Percentiles rank a stretch among this genome's conserved stretches.
Evolutionary conservation across 2,113 vertebrate genomes (phyloP).

Genomic region (Excalfactoria chinensis): DNA sequence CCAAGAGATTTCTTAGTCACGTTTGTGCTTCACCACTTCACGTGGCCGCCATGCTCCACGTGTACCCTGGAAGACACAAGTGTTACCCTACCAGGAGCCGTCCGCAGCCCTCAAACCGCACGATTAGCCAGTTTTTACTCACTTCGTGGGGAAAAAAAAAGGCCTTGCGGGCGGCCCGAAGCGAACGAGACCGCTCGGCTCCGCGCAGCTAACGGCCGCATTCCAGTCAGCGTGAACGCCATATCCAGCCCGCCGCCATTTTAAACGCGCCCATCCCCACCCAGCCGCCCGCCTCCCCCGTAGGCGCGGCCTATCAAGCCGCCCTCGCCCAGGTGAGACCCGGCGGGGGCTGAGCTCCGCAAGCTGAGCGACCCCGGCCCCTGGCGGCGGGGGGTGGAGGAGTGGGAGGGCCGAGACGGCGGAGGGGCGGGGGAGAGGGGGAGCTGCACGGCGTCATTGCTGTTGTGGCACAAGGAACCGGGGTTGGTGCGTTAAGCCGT

Average conservation of each 20-base stretch:
- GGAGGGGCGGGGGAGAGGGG: background rate
- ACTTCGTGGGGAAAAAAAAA: accelerated
- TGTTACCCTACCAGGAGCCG: accelerated
- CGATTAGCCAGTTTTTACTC: background rate
- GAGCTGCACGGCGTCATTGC: background rate
- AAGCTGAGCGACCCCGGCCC: accelerated
- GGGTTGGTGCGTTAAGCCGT: background rate
- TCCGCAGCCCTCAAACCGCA: background rate
- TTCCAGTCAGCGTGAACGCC: accelerated
- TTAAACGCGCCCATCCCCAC: background rate
- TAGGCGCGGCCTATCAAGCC: background rate
- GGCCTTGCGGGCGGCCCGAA: background rate
- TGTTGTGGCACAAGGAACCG: accelerated
- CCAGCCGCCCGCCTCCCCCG: accelerated
- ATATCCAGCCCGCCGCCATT: background rate
- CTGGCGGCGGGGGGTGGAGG: background rate
- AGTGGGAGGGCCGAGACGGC: no score
- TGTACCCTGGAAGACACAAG: background rate
- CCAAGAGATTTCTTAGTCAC: background rate
- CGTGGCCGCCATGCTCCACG: accelerated
- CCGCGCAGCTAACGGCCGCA: accelerated
- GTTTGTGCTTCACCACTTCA: background rate
- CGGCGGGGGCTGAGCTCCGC: accelerated
- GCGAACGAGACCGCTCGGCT: accelerated
- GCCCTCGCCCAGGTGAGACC: background rate